Evolutionary conservation across 2,797 vertebrate species (phyloP), one percentile per base, ranked within the genome.

Genomic region (Eutrigla gurnardus): DNA sequence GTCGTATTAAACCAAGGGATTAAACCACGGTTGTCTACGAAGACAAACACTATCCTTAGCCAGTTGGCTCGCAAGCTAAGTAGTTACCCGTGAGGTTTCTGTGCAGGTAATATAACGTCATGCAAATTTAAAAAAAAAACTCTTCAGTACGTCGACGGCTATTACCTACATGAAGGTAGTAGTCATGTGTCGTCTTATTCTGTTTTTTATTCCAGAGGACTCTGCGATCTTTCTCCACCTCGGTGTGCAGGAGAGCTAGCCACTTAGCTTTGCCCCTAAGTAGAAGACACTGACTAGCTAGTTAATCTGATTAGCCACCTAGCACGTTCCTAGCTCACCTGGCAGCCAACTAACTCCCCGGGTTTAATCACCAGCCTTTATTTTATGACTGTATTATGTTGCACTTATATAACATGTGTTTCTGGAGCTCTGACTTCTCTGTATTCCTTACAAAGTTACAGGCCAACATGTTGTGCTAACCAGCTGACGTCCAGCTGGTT

Each of bases 1-100:
- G 3, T 3, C 33, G 14, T 13, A 12, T 37, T 5, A 13, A 8
- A 35, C 15, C 0, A 25, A 13, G 0, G 1, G 14, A 7, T 6
- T 25, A 6, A 4, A 7, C n/a, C 0, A 17, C 13, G 6, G 15
- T 33, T 46, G 7, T 40, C 3, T 43, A 6, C 17, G 7, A 53
- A 12, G 3, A 17, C 35, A 61, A 35, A 64, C 6, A 13, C 18
- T 64, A 61, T 6, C 33, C 2, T 18, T 65, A 80, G 63, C 70
- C 71, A 66, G 66, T n/a, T 73, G 58, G 47, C 50, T 75, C 25
- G 78, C 72, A 82, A 79, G 77, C 67, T 82, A 60, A 40, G 4
- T 66, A n/a, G 74, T 58, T 85, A 78, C 64, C 85, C 76, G 55
- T 42, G 54, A 67, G 46, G 7, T 53, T 42, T 64, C 2, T 70